Conservation (phyloP, 2,113 vertebrate genomes). For the Brienomyrus longianalis region DNA sequence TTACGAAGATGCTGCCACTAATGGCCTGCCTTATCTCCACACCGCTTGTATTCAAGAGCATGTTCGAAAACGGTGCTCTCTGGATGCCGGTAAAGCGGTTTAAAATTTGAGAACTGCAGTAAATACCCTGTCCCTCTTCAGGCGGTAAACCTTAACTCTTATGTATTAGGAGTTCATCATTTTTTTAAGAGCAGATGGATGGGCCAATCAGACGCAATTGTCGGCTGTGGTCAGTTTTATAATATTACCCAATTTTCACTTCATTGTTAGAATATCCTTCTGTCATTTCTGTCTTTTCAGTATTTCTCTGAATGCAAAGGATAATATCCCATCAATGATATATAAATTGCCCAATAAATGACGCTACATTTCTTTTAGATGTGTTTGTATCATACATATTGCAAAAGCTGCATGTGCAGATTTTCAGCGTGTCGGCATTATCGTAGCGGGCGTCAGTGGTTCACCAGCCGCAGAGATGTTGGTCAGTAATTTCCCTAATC, state of each 20-base stretch:
- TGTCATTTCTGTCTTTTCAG: neutral
- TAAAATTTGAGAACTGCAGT: neutral
- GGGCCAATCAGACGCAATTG: neutral
- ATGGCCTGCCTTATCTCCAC: constrained; percentile 24
- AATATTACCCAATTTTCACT: neutral
- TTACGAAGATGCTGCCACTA: neutral
- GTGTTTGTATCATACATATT: neutral
- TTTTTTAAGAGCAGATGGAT: neutral
- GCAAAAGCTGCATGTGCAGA: neutral
- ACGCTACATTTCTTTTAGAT: neutral
- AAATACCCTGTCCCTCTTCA: neutral
- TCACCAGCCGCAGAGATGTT: neutral
- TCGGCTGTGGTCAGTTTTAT: neutral
- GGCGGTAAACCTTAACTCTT: neutral
- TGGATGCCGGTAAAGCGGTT: neutral
- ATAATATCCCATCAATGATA: neutral
- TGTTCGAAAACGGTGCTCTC: neutral
- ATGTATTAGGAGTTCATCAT: neutral
- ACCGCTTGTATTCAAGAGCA: neutral
- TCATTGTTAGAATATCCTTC: neutral
- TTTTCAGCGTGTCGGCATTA: neutral
- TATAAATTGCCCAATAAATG: neutral
- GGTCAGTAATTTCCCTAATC: neutral
- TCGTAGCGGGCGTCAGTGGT: neutral
- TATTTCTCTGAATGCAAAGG: neutral